A percentile compares a stretch with the other conserved stretches of the same genome.
Evolutionary conservation across 2,113 vertebrate genomes (phyloP).

Genomic region (Cygnus atratus): DNA sequence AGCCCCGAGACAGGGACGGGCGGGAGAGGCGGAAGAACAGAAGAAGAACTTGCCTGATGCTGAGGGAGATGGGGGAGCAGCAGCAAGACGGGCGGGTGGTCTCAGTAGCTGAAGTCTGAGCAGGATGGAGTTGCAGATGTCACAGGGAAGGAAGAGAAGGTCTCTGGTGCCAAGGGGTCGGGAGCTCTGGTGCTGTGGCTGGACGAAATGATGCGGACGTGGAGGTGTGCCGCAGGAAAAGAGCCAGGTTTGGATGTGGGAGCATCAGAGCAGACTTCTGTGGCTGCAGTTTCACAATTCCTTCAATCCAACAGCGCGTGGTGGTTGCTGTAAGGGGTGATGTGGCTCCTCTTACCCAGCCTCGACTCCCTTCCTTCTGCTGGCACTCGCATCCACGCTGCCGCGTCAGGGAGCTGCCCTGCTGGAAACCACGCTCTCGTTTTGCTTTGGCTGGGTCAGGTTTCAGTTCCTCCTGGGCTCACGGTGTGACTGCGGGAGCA

Average conservation of each 20-base stretch:
- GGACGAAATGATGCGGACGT: background rate
- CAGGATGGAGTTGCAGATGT: background rate
- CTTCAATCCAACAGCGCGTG: background rate
- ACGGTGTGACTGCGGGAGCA: rapidly evolving
- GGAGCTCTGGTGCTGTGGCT: background rate
- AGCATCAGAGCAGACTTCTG: background rate
- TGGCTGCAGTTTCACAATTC: background rate
- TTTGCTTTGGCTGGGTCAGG: background rate
- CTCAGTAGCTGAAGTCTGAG: background rate
- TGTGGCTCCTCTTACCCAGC: background rate
- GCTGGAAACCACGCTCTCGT: rapidly evolving
- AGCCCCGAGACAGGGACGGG: background rate
- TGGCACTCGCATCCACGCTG: background rate
- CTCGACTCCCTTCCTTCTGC: background rate
- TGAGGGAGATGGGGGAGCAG: background rate
- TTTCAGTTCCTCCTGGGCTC: background rate
- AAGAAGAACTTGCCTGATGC: background rate
- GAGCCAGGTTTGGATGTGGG: background rate
- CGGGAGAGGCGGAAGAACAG: background rate
- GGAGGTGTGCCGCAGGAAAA: background rate
- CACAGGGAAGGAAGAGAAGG: background rate
- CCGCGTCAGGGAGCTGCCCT: background rate
- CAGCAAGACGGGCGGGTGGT: background rate
- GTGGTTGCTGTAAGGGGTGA: background rate
- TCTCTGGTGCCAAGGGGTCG: background rate